Conservation (phyloP, 1,140 invertebrate genomes). For the Papilio aristodemus region DNA sequence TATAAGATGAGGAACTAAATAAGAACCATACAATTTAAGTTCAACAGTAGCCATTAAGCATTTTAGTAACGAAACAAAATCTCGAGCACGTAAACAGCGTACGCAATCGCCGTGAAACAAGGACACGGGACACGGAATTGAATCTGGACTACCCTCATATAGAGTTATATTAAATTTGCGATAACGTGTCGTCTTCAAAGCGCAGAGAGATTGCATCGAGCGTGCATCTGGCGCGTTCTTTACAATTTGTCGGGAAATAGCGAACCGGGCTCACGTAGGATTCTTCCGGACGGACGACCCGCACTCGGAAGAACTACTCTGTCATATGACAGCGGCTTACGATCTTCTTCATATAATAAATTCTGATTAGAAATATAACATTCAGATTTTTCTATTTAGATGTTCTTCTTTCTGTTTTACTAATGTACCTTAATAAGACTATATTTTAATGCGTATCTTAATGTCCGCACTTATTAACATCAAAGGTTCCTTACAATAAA, state of each 20-base stretch:
- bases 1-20: not conserved
- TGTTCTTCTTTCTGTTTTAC: too few species aligned
- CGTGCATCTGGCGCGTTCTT: slow-evolving; percentile 51
- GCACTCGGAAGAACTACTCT: not conserved
- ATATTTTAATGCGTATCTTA: too few species aligned
- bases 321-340: not conserved
- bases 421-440: too few species aligned
- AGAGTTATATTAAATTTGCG: slow-evolving; percentile 62
- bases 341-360: not conserved
- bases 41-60: slow-evolving; percentile 3
- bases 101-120: slow-evolving; percentile 37
- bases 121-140: slow-evolving; percentile 35
- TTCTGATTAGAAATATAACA: too few species aligned
- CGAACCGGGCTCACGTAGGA: slow-evolving; percentile 29
- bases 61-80: not conserved
- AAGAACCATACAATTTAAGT: not conserved
- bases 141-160: slow-evolving; percentile 35
- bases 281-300: slow-evolving; percentile 24
- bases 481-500: too few species aligned
- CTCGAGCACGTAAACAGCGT: not conserved
- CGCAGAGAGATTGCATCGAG: slow-evolving; percentile 46
- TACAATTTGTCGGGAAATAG: slow-evolving; percentile 39
- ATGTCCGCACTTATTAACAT: too few species aligned
- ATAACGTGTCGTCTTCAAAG: slow-evolving; percentile 55
- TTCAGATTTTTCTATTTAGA: too few species aligned